These are phyloP conservation scores for Halcyon leucocephala DNA, from an alignment of 2,797 vertebrate species.

Conservation along the genomic window DNA sequence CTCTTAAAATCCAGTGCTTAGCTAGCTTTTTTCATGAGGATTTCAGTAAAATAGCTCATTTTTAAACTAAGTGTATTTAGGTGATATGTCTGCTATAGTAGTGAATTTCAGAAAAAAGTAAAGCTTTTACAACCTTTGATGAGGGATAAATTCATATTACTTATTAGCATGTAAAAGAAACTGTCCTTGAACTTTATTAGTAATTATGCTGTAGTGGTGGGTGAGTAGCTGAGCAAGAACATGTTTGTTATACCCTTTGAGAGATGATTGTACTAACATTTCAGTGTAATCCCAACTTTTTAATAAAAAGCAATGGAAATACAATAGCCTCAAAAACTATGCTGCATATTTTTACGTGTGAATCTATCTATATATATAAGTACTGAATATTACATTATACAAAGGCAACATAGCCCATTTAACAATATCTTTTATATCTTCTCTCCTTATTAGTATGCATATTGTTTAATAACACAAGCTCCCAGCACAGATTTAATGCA, in stretches of 20 bases:
- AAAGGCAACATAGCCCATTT: not conserved
- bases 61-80: not conserved
- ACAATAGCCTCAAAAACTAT: not conserved
- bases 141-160: not conserved
- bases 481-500: not conserved
- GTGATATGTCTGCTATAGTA: not conserved
- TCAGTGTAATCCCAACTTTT: not conserved
- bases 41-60: not conserved
- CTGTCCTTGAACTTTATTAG: not conserved
- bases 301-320: not conserved
- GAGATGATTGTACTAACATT: not conserved
- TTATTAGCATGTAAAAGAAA: not conserved
- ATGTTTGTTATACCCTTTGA: not conserved
- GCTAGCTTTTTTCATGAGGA: not conserved
- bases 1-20: not conserved
- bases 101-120: not conserved
- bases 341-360: not conserved
- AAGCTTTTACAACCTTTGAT: not conserved
- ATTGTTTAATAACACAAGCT: not conserved
- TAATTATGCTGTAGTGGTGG: not conserved
- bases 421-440: not conserved
- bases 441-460: not conserved
- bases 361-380: not conserved
- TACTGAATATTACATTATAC: not conserved
- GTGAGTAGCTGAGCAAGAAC: not conserved